phyloP scores from a whole-genome alignment of 2,113 vertebrate species.

The Zootoca vivipara region DNA sequence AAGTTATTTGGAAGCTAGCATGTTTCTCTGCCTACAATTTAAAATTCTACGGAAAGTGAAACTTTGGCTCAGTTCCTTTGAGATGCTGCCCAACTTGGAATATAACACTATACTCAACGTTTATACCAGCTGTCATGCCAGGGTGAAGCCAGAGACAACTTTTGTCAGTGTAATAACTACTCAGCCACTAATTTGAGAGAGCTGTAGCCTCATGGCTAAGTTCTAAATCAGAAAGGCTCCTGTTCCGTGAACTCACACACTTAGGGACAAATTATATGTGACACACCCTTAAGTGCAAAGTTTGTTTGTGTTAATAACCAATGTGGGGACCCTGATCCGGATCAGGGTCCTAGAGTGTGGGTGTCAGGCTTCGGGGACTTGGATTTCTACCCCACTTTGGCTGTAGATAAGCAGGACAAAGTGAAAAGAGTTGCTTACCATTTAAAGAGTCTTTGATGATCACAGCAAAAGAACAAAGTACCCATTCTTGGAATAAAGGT shows the following conservation, averaged over 20 bases:
- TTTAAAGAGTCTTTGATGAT: too few species aligned
- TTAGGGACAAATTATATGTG: background rate
- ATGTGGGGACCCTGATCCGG: too few species aligned
- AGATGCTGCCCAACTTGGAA: background rate
- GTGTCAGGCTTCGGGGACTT: too few species aligned
- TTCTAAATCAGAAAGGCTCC: background rate
- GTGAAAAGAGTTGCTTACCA: too few species aligned
- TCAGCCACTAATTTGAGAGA: background rate
- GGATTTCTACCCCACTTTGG: too few species aligned
- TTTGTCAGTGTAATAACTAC: background rate
- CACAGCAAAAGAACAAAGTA: too few species aligned
- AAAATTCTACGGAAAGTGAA: conserved; percentile 4
- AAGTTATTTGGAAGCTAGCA: background rate
- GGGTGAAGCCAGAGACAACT: background rate
- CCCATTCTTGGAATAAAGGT: too few species aligned
- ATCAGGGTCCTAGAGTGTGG: too few species aligned
- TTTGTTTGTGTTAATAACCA: too few species aligned
- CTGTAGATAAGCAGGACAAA: too few species aligned
- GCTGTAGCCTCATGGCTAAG: background rate
- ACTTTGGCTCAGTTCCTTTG: conserved; percentile 28
- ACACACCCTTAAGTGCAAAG: too few species aligned
- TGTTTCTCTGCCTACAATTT: conserved; percentile 18
- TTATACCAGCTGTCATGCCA: conserved; percentile 28
- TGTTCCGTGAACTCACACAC: background rate
- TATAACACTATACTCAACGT: background rate